Evolutionary conservation across 1,140 invertebrate species (phyloP), one percentile per base, ranked within the genome.

Genomic region (Leptinotarsa lineolata): DNA sequence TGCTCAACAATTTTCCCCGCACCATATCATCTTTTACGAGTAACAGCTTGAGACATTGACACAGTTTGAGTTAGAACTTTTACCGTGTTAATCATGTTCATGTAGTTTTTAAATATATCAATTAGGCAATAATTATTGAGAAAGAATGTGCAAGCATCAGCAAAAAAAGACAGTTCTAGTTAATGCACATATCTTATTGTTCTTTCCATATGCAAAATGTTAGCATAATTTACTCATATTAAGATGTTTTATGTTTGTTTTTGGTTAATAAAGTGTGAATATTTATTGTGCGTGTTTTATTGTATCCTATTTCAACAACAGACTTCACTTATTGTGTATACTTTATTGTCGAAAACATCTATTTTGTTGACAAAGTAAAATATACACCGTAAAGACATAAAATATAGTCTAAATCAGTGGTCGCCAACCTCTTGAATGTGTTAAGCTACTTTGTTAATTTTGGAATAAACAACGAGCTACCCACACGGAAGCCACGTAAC

Each of bases 261-360:
- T 80, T 79, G 79, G 74, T 81, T 80, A 81, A 82, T 82, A 82
- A 82, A 82, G 81, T 82, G 81, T 82, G 79, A 80, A 74, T 76
- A 81, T 81, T 70, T 16, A 63, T 74, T 74, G 30, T 39, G 8
- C 11, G 8, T 39, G 30, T 39, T 11, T 39, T 39, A 39, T 39
- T 39, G 30, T 39, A 39, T 39, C 30, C 30, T 39, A 39, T 39
- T 39, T 39, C 30, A 39, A 11, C 30, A 39, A 11, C 8, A 39
- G 30, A 39, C 30, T 39, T 39, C 0, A 39, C 8, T 39, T 39
- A 39, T 39, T 39, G 30, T 39, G 30, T 39, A n/a, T n/a, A n/a
- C n/a, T n/a, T n/a, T n/a, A n/a, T n/a, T n/a, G n/a, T n/a, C n/a
- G n/a, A n/a, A n/a, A n/a, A n/a, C n/a, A n/a, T n/a, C n/a, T n/a